These are phyloP conservation scores for Polypedilum pembai DNA, from an alignment of 1,140 invertebrate species.

Conservation along the genomic window DNA sequence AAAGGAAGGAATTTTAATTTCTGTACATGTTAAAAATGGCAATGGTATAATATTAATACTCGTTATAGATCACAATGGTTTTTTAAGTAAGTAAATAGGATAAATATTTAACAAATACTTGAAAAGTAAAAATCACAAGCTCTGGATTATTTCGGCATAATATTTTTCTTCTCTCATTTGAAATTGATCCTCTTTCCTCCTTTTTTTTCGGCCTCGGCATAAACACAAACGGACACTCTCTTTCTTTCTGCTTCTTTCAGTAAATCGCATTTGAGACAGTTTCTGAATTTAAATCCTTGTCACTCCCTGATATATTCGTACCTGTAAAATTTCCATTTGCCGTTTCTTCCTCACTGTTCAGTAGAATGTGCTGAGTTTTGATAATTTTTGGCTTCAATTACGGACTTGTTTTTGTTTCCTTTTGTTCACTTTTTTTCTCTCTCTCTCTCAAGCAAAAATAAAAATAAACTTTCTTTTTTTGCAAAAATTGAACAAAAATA, in stretches of 20 bases:
- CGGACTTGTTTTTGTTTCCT: background rate
- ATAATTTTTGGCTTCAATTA: constrained; percentile 19
- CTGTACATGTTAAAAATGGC: too few species aligned
- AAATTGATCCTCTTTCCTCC: constrained; percentile 17
- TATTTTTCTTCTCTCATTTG: background rate
- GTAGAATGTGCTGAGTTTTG: constrained; percentile 17
- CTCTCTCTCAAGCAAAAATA: too few species aligned
- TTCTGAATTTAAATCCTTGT: constrained; percentile 24
- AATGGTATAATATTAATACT: too few species aligned
- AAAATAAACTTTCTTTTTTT: background rate
- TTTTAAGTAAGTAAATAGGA: background rate
- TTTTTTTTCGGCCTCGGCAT: background rate
- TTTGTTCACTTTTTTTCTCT: background rate
- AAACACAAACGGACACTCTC: background rate
- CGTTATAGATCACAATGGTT: too few species aligned
- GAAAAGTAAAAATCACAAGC: background rate
- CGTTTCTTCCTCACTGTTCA: background rate
- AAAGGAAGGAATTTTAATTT: too few species aligned
- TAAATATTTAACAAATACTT: constrained; percentile 22
- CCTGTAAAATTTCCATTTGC: background rate
- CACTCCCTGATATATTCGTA: constrained; percentile 18
- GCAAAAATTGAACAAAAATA: too few species aligned
- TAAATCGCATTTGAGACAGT: constrained; percentile 27
- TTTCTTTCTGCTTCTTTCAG: background rate
- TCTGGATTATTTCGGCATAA: constrained; percentile 24